These are phyloP conservation scores for Piprites chloris DNA, from an alignment of 2,113 vertebrate genomes.

Conservation along the genomic window DNA sequence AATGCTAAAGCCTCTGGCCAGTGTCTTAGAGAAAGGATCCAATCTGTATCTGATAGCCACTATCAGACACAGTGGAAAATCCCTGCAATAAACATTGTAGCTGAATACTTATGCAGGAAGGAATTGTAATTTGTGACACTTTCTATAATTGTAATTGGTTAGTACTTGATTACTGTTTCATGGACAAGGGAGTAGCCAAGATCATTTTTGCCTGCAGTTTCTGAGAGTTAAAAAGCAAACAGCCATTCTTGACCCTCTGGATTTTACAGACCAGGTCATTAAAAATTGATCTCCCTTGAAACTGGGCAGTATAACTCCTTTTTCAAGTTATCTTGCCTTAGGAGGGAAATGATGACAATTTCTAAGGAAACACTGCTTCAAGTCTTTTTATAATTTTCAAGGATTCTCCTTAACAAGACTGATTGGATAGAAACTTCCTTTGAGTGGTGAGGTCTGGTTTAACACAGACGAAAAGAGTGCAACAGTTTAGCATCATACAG, in stretches of 20 bases:
- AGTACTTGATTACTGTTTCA: background rate
- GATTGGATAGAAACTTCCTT: background rate
- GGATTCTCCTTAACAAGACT: background rate
- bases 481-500: background rate
- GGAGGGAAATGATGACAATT: background rate
- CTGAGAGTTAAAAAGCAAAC: background rate
- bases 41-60: background rate
- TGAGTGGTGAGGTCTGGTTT: background rate
- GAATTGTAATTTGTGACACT: background rate
- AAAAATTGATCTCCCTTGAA: background rate
- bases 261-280: background rate
- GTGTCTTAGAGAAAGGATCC: background rate
- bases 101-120: background rate
- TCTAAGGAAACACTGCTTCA: background rate
- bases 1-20: background rate
- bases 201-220: background rate
- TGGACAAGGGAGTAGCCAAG: background rate
- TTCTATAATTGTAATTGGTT: background rate
- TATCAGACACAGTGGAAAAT: background rate
- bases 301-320: background rate
- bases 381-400: background rate
- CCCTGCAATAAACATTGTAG: background rate
- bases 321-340: background rate
- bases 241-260: background rate
- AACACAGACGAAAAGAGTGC: background rate